Percentiles rank a stretch among this genome's conserved stretches.
These are phyloP conservation scores for Trididemnum nubilum DNA, from an alignment of 23 tunicate species.

Conservation along the genomic window DNA sequence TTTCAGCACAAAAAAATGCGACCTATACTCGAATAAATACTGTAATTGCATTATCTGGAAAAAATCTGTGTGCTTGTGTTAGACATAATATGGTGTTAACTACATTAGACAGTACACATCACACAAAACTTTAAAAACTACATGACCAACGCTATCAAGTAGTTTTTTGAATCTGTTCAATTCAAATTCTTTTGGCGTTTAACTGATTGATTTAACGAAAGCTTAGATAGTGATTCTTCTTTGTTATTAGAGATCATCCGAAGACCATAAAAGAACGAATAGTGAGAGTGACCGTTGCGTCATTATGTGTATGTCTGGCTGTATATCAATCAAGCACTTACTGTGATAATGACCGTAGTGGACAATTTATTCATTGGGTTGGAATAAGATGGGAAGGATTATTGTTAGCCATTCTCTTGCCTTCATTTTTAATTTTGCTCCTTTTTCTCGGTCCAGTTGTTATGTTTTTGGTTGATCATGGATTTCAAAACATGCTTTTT, in stretches of 20 bases:
- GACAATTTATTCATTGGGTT: conserved; percentile 49
- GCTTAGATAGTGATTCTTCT: no score
- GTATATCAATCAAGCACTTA: conserved; percentile 34
- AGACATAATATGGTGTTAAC: no score
- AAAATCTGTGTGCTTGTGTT: no score
- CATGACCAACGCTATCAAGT: no score
- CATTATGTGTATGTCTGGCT: conserved; percentile 26
- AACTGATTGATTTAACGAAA: no score
- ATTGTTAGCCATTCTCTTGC: conserved; percentile 39
- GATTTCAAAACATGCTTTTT: conserved; percentile 23
- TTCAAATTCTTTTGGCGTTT: no score
- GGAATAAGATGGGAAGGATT: conserved; percentile 64
- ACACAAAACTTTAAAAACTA: no score
- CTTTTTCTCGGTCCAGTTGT: conserved; percentile 81
- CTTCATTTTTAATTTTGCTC: conserved; percentile 46
- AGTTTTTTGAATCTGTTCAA: no score
- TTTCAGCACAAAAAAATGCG: no score
- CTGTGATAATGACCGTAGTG: not conserved
- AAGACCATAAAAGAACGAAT: conserved; percentile 75
- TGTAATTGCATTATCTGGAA: no score
- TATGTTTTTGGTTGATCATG: conserved; percentile 63
- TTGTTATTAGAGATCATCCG: conserved; percentile 89
- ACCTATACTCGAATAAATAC: no score
- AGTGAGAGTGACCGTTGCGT: conserved; percentile 57
- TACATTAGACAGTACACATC: no score